These are phyloP conservation scores for Drosophila acutilabella DNA, from an alignment of 2,888 invertebrate genomes.

Conservation along the genomic window DNA sequence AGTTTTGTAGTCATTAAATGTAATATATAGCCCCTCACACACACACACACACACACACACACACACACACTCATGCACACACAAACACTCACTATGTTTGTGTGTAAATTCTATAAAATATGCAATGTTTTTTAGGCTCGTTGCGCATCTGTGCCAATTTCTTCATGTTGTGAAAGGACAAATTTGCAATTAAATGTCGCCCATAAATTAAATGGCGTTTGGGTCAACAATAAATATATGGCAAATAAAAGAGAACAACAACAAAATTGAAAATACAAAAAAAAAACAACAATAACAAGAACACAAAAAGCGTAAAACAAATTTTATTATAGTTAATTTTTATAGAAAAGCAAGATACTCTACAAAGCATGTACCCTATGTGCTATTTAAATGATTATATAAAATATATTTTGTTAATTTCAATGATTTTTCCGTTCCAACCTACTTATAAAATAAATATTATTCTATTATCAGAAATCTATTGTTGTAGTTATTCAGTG, in stretches of 20 bases:
- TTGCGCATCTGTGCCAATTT: constrained; percentile 54
- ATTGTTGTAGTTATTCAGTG: too few relatives aligned
- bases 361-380: background rate
- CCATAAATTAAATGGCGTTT: constrained; percentile 69
- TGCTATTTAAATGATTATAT: too few relatives aligned
- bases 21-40: constrained; percentile 49
- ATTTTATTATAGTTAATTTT: background rate
- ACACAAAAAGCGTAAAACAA: background rate
- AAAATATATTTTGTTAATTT: too few relatives aligned
- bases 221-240: constrained; percentile 37
- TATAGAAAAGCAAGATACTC: background rate
- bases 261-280: constrained; percentile 1
- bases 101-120: constrained; percentile 24
- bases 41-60: constrained; percentile 4
- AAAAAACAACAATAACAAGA: background rate
- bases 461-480: too few relatives aligned
- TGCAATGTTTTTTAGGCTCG: constrained; percentile 17
- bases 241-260: constrained; percentile 9
- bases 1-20: constrained; percentile 71
- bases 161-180: constrained; percentile 46
- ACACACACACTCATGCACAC: background rate
- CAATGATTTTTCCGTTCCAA: too few relatives aligned
- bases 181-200: constrained; percentile 72
- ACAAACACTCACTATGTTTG: constrained; percentile 1
- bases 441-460: too few relatives aligned